Conservation (phyloP, 2,797 vertebrate species). For the Remorina albescens region DNA sequence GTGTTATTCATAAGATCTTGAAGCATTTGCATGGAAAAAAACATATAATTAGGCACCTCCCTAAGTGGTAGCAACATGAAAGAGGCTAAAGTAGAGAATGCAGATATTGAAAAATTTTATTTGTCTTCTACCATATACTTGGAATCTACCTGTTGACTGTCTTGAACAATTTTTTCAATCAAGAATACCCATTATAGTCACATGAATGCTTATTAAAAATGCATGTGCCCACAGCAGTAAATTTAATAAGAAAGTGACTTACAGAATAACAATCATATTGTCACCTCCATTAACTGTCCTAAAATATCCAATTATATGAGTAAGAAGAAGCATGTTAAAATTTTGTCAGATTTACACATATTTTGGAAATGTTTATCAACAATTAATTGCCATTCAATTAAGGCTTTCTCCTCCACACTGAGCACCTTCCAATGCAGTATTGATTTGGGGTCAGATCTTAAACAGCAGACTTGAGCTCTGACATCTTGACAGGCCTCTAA, state of each 20-base stretch:
- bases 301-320: background rate
- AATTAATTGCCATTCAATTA: background rate
- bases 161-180: background rate
- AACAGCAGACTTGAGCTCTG: constrained; percentile 52
- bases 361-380: background rate
- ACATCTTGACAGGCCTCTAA: constrained; percentile 56
- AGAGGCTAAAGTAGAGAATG: background rate
- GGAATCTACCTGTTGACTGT: background rate
- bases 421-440: background rate
- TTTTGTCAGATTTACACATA: background rate
- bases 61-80: background rate
- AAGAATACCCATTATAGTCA: background rate
- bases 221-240: background rate
- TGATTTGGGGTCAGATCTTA: constrained; percentile 35
- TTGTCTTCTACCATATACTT: background rate
- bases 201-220: too few relatives aligned
- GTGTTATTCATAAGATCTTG: background rate
- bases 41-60: background rate
- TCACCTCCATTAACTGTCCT: background rate
- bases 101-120: background rate
- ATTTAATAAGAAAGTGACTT: background rate
- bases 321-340: background rate
- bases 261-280: background rate
- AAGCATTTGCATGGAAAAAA: background rate
- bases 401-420: background rate